phyloP scores from a whole-genome alignment of 2,113 vertebrate genomes.

The Spizaetus ornatus region DNA sequence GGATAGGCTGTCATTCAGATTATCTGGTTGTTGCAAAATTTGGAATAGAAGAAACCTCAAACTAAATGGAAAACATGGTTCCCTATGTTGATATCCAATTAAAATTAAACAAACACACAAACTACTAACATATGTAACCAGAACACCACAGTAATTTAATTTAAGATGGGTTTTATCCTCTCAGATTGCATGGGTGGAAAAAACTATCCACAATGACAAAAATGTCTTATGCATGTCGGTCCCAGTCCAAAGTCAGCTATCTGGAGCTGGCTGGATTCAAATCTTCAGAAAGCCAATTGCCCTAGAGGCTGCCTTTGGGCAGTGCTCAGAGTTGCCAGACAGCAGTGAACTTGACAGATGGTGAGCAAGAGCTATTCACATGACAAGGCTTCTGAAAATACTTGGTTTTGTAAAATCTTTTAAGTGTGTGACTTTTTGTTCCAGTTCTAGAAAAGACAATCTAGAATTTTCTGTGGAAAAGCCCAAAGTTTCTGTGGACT shows the following conservation, averaged over 20 bases:
- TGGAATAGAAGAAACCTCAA: background rate
- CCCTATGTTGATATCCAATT: background rate
- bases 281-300: background rate
- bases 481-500: background rate
- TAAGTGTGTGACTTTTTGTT: background rate
- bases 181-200: background rate
- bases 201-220: background rate
- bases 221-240: background rate
- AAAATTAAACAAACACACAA: slow-evolving; percentile 9
- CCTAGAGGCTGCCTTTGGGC: background rate
- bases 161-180: background rate
- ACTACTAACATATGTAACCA: background rate
- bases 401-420: background rate
- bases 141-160: background rate
- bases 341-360: background rate
- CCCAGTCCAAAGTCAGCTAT: background rate
- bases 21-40: background rate
- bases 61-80: background rate
- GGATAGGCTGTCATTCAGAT: background rate
- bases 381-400: background rate
- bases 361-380: background rate
- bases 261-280: background rate
- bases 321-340: background rate
- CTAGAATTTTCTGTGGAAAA: background rate
- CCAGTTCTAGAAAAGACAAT: background rate